phyloP scores from a whole-genome alignment of 2,113 vertebrate genomes.

The Erythrolamprus reginae region DNA sequence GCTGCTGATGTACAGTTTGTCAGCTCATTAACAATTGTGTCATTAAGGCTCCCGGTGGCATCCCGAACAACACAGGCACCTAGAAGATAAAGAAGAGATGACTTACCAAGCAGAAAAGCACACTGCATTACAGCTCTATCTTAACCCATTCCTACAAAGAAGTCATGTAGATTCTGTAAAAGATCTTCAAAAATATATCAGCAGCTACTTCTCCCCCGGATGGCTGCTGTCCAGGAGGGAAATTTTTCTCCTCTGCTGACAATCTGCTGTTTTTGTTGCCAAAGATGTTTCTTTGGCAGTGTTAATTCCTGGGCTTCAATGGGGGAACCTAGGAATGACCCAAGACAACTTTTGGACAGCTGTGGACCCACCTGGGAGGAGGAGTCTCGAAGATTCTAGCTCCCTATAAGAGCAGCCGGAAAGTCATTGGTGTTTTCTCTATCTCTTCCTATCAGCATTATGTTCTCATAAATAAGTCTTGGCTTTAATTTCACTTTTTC shows the following conservation, averaged over 20 bases:
- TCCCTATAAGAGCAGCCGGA: background rate
- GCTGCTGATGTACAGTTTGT: slow-evolving; percentile 85
- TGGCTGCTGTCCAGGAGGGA: background rate
- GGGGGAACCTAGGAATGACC: background rate
- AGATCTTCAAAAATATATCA: background rate
- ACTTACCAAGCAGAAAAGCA: background rate
- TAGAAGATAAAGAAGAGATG: slow-evolving; percentile 40
- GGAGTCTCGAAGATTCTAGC: background rate
- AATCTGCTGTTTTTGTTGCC: background rate
- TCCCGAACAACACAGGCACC: slow-evolving; percentile 92
- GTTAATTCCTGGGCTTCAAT: background rate
- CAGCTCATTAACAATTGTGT: slow-evolving; percentile 66
- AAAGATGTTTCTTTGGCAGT: background rate
- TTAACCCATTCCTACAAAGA: background rate
- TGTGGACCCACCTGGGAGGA: background rate
- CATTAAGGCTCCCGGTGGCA: slow-evolving; percentile 78
- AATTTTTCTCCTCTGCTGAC: background rate
- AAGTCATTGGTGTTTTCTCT: background rate
- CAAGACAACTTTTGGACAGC: background rate
- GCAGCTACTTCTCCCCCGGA: background rate
- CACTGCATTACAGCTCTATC: background rate
- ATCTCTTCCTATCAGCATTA: background rate
- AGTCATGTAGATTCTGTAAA: background rate
- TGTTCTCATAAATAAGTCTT: background rate
- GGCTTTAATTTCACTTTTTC: background rate